phyloP scores from a whole-genome alignment of 2,113 vertebrate species.

The Malurus alboscapulatus region DNA sequence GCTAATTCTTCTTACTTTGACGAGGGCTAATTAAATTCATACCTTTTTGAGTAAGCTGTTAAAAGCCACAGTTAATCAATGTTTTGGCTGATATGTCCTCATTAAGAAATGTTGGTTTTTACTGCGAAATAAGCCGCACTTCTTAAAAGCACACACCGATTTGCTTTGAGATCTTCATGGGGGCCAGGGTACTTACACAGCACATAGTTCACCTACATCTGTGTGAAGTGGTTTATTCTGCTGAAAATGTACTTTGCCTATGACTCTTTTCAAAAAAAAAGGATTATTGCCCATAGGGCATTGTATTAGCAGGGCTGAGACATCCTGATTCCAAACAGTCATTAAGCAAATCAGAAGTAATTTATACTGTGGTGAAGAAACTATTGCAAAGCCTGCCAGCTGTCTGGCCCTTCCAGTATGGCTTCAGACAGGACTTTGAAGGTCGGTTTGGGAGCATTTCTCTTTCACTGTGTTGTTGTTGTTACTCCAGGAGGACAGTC shows the following conservation, averaged over 20 bases:
- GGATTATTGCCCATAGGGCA: slow-evolving; percentile 55
- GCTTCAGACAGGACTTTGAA: slow-evolving; percentile 60
- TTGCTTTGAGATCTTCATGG: neutral
- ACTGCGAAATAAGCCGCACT: neutral
- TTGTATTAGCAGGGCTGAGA: slow-evolving; percentile 48
- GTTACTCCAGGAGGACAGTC: slow-evolving; percentile 22
- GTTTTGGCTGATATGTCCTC: neutral
- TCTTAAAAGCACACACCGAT: neutral
- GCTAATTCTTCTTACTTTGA: slow-evolving; percentile 53
- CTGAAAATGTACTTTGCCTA: slow-evolving; percentile 44
- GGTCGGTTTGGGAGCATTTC: neutral
- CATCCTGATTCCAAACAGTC: slow-evolving; percentile 67
- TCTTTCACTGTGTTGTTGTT: neutral
- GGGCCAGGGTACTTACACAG: slow-evolving; percentile 9
- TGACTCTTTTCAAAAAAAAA: slow-evolving; percentile 48
- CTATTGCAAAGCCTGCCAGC: slow-evolving; percentile 68
- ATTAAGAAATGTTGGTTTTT: slow-evolving; percentile 16
- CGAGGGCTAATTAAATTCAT: slow-evolving; percentile 41
- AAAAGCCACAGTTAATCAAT: slow-evolving; percentile 54
- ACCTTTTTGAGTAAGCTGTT: slow-evolving; percentile 47
- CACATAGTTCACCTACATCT: slow-evolving; percentile 18
- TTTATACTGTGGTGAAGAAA: slow-evolving; percentile 70
- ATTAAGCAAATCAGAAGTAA: slow-evolving; percentile 68
- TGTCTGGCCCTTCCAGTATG: slow-evolving; percentile 66
- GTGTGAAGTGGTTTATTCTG: slow-evolving; percentile 63